These are phyloP conservation scores for Drosophila truncata DNA, from an alignment of 1,140 invertebrate species.

Conservation along the genomic window DNA sequence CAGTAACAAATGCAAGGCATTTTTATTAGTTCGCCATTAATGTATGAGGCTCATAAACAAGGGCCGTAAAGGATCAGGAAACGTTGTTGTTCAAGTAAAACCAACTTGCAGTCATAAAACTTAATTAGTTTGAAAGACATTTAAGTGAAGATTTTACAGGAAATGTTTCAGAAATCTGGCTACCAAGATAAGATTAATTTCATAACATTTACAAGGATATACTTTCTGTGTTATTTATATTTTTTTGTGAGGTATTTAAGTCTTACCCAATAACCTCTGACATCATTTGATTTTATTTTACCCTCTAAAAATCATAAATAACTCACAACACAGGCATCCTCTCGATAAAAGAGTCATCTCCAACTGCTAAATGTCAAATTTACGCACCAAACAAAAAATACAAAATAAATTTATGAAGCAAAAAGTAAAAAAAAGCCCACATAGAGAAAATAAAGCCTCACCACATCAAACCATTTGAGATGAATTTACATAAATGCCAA, in stretches of 20 bases:
- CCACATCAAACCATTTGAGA: conserved; percentile 36
- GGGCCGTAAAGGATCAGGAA: conserved; percentile 46
- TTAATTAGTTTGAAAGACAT: conserved; percentile 66
- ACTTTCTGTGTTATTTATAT: not conserved
- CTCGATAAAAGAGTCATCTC: conserved; percentile 63
- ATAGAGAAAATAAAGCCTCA: conserved; percentile 36
- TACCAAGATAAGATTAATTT: not conserved
- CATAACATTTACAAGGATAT: not conserved
- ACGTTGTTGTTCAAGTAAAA: conserved; percentile 5
- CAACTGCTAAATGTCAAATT: conserved; percentile 70
- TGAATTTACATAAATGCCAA: conserved; percentile 27
- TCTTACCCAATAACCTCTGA: conserved; percentile 27
- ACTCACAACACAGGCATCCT: conserved; percentile 33
- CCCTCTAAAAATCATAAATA: conserved; percentile 50
- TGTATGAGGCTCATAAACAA: conserved; percentile 29
- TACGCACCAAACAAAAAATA: conserved; percentile 39
- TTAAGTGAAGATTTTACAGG: conserved; percentile 17
- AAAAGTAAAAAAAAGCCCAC: conserved; percentile 9
- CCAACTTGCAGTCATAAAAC: conserved; percentile 53
- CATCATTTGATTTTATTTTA: conserved; percentile 52
- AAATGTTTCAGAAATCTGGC: not conserved
- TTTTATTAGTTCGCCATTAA: conserved; percentile 61
- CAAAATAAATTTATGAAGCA: conserved; percentile 58
- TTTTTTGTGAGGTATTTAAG: not conserved
- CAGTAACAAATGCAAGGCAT: conserved; percentile 19